Evolutionary conservation across 2,797 vertebrate species (phyloP).

Genomic region (Oreochromis mossambicus): DNA sequence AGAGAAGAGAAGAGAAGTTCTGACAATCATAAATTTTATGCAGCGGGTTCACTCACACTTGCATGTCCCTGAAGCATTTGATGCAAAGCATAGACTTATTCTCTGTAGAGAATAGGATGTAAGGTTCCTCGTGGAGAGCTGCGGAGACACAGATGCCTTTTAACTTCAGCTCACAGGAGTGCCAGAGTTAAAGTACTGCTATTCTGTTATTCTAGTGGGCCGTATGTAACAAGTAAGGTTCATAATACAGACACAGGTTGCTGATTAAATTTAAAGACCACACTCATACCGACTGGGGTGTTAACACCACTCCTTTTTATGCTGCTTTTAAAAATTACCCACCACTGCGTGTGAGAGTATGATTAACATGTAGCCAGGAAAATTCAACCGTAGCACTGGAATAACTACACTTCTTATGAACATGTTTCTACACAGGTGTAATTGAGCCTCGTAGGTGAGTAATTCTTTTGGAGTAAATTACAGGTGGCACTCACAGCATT

Average conservation of each 20-base stretch:
- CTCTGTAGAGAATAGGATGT: conserved; percentile 94
- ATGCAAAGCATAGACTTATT: conserved; percentile 96
- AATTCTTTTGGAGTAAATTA: not conserved
- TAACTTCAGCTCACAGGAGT: not conserved
- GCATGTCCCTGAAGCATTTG: conserved; percentile 96
- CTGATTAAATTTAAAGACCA: not conserved
- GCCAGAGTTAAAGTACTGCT: not conserved
- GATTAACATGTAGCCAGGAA: not conserved
- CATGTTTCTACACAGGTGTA: not conserved
- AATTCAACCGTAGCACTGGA: not conserved
- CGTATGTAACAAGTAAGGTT: not conserved
- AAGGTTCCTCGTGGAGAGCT: conserved; percentile 90
- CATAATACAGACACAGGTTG: not conserved
- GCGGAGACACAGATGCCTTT: conserved; percentile 24
- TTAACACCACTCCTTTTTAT: not conserved
- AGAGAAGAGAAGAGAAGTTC: not conserved
- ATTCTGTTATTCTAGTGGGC: not conserved
- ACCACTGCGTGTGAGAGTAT: not conserved
- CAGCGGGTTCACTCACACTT: conserved; percentile 80
- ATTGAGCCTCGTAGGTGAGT: not conserved
- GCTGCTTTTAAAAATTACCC: not conserved
- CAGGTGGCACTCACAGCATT: conserved; percentile 83
- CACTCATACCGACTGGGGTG: not conserved
- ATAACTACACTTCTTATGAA: not conserved
- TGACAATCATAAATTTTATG: not conserved